These are phyloP conservation scores for Antedon mediterranea DNA, from an alignment of 53 echinoderm and acorn worm species.

Conservation along the genomic window DNA sequence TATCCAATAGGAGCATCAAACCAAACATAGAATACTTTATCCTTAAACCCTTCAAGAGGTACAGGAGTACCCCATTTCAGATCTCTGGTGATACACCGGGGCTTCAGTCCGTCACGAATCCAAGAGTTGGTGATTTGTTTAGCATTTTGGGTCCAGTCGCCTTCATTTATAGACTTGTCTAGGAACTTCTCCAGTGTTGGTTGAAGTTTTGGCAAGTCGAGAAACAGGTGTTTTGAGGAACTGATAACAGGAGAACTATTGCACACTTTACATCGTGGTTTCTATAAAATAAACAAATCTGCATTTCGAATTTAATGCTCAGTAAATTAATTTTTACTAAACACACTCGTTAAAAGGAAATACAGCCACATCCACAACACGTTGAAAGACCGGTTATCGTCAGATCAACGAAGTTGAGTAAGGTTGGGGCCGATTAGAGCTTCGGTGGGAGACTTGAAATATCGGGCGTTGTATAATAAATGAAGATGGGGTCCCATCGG, in stretches of 20 bases:
- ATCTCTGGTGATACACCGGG: slow-evolving; percentile 92
- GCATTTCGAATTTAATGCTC: too few species aligned
- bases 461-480: too few species aligned
- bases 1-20: slow-evolving; percentile 99
- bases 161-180: slow-evolving; percentile 42
- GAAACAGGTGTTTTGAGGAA: slow-evolving; percentile 72
- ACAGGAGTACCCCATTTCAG: slow-evolving; percentile 93
- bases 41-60: slow-evolving; percentile 68
- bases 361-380: too few species aligned
- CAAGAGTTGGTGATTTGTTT: slow-evolving; percentile 71
- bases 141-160: slow-evolving; percentile 84
- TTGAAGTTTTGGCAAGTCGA: slow-evolving; percentile 64
- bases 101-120: slow-evolving; percentile 89
- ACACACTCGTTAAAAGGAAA: too few species aligned
- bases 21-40: slow-evolving; percentile 99
- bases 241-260: slow-evolving; percentile 50
- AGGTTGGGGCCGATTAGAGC: too few species aligned
- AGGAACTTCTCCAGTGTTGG: slow-evolving; percentile 41
- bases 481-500: too few species aligned
- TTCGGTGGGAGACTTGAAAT: too few species aligned
- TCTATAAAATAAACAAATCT: slow-evolving; percentile 24
- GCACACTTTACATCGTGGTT: slow-evolving; percentile 85
- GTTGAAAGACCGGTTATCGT: too few species aligned
- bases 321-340: too few species aligned
- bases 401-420: too few species aligned